Conservation (phyloP, 2,797 vertebrate genomes). For the Cichlasoma orientale region DNA sequence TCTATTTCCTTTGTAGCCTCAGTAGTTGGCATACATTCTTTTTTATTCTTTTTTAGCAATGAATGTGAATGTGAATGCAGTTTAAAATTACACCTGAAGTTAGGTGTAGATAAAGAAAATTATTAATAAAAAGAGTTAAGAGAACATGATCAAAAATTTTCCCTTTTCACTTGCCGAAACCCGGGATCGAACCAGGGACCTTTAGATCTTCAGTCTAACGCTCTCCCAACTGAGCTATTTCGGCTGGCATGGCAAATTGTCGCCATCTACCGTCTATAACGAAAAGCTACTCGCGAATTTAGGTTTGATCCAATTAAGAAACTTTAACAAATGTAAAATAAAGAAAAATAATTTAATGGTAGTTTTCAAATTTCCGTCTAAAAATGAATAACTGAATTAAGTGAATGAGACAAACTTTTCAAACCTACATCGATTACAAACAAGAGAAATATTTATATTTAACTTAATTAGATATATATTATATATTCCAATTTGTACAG, state of each 20-base stretch:
- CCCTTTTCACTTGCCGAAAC: constrained; percentile 58
- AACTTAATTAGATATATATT: not conserved
- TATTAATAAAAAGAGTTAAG: fast-evolving
- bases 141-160: fast-evolving
- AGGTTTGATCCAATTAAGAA: fast-evolving
- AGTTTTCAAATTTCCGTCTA: not conserved
- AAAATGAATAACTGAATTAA: not conserved
- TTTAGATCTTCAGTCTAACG: constrained; percentile 79
- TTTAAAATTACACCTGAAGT: not conserved
- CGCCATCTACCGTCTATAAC: too few relatives aligned
- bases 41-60: too few relatives aligned
- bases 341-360: not conserved
- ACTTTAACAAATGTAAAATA: not conserved
- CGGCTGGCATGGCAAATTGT: constrained; percentile 23
- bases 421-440: not conserved
- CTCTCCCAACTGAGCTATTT: constrained; percentile 82
- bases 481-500: not conserved
- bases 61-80: not conserved
- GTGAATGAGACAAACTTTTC: not conserved
- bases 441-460: not conserved
- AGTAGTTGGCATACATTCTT: not conserved
- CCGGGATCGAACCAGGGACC: constrained; percentile 76
- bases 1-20: not conserved
- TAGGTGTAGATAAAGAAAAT: not conserved
- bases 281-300: too few relatives aligned